Evolutionary conservation across 2,888 invertebrate species (phyloP).

Genomic region (Griposia aprilina): DNA sequence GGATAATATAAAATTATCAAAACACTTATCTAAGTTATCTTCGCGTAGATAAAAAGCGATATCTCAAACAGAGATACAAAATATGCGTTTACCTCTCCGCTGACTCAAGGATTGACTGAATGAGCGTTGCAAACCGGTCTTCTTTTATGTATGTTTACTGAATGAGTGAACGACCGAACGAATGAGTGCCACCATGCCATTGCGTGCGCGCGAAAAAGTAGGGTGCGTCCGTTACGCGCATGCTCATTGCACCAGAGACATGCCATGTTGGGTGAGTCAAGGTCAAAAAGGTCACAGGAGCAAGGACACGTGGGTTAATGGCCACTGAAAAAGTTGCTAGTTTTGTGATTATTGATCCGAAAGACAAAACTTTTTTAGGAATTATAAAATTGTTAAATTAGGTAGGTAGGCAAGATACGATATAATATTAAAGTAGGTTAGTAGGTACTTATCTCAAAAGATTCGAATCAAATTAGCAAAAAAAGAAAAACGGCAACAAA

Average conservation of each 20-base stretch:
- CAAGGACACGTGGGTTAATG: constrained; percentile 23
- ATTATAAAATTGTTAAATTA: neutral
- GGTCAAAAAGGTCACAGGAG: constrained; percentile 39
- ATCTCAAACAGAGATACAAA: neutral
- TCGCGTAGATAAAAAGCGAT: constrained; percentile 40
- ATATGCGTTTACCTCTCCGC: constrained; percentile 7
- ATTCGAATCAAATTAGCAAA: neutral
- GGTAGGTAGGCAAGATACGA: neutral
- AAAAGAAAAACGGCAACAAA: neutral
- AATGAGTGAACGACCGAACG: constrained; percentile 50
- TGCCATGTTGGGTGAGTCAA: constrained; percentile 26
- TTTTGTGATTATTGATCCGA: neutral
- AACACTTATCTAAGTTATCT: constrained; percentile 28
- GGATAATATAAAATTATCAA: constrained; percentile 7
- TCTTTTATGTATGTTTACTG: constrained; percentile 40
- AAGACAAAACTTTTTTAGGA: neutral
- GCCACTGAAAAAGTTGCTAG: neutral
- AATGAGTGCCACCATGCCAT: constrained; percentile 20
- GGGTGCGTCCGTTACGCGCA: constrained; percentile 48
- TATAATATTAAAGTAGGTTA: neutral
- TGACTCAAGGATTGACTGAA: constrained; percentile 60
- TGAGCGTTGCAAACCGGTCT: constrained; percentile 31
- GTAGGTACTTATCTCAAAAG: neutral
- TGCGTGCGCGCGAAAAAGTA: constrained; percentile 50
- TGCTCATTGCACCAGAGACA: constrained; percentile 34